phyloP scores from a whole-genome alignment of 2,888 invertebrate genomes.

The Diaperis boleti region DNA sequence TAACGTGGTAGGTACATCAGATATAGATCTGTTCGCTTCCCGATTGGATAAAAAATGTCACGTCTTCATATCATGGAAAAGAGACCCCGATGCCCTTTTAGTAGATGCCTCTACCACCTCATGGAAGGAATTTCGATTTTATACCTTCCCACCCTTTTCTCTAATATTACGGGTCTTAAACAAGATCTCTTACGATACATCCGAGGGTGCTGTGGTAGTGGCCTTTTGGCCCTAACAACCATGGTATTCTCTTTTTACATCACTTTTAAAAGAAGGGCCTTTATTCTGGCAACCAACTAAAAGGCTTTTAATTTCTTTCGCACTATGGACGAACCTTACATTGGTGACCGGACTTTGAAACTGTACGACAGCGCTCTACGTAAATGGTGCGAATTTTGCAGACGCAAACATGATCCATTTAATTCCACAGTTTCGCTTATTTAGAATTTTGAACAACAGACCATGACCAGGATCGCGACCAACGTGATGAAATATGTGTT shows the following conservation, averaged over 20 bases:
- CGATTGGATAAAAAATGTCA: not conserved
- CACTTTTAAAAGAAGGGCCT: no score
- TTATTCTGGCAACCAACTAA: not conserved
- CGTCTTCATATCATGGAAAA: not conserved
- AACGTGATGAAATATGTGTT: no score
- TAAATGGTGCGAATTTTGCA: not conserved
- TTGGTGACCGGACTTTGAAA: not conserved
- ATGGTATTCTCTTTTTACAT: no score
- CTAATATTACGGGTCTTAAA: not conserved
- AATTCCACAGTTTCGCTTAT: no score
- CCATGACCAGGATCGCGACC: no score
- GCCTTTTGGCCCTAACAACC: conserved; percentile 9
- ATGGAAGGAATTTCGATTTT: not conserved
- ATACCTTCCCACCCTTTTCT: conserved; percentile 8
- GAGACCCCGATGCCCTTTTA: not conserved
- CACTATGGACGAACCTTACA: not conserved
- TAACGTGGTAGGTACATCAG: conserved; percentile 2
- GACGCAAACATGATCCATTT: no score
- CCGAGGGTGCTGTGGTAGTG: conserved; percentile 6
- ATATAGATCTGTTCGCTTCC: conserved; percentile 35
- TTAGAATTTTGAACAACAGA: no score
- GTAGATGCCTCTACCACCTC: conserved; percentile 5
- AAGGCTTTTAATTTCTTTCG: not conserved
- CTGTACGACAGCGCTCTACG: not conserved
- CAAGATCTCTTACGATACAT: conserved; percentile 1